These are phyloP conservation scores for Aethes cnicana DNA, from an alignment of 2,888 invertebrate genomes.

Conservation along the genomic window DNA sequence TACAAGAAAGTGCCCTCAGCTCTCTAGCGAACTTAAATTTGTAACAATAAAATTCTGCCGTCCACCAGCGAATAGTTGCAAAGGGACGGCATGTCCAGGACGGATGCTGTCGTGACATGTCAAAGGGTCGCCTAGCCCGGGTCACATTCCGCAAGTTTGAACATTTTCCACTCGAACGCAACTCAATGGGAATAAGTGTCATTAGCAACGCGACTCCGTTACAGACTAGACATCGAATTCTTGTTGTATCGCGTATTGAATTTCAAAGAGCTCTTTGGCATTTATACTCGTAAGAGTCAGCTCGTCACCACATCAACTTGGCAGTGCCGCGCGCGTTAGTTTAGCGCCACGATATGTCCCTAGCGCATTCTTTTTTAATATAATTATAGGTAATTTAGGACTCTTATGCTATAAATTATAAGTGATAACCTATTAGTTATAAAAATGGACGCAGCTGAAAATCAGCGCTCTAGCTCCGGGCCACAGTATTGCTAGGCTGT, in stretches of 20 bases:
- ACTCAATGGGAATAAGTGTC: constrained; percentile 35
- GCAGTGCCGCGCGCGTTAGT: too few species aligned
- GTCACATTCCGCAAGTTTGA: constrained; percentile 47
- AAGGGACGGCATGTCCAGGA: constrained; percentile 24
- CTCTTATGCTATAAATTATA: too few species aligned
- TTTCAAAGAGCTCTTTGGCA: too few species aligned
- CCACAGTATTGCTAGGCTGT: too few species aligned
- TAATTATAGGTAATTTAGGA: too few species aligned
- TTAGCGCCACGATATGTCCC: too few species aligned
- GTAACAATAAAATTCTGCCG: constrained; percentile 6
- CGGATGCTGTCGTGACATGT: constrained; percentile 32
- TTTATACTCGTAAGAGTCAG: too few species aligned
- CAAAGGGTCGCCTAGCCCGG: constrained; percentile 35
- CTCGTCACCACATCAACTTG: too few species aligned
- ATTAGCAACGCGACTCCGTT: constrained; percentile 37
- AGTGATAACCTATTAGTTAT: too few species aligned
- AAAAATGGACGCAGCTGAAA: too few species aligned
- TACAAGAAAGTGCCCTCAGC: neutral
- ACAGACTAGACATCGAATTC: constrained; percentile 22
- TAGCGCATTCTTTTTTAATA: too few species aligned
- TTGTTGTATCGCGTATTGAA: constrained; percentile 25
- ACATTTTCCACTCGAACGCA: constrained; percentile 44
- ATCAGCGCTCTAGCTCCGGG: too few species aligned
- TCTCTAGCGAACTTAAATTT: neutral
- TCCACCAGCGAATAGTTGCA: constrained; percentile 24